Conservation (phyloP, 2,797 vertebrate species). For the Nyctalus aviator region DNA sequence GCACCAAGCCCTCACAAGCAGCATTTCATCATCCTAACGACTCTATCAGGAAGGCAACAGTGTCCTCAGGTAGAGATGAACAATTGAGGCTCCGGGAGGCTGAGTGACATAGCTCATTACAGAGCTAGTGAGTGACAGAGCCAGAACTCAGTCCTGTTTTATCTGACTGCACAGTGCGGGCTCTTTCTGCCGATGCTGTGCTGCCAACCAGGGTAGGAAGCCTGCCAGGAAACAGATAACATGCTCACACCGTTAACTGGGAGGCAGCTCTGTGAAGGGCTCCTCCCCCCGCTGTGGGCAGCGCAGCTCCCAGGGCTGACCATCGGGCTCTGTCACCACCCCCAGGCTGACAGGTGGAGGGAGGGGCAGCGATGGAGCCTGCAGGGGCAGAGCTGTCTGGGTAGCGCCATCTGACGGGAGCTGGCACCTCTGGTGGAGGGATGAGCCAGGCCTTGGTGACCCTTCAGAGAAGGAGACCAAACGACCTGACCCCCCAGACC, state of each 20-base stretch:
- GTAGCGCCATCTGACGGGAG: neutral
- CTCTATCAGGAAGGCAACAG: neutral
- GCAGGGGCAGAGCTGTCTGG: neutral
- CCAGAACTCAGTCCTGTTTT: neutral
- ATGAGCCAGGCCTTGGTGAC: neutral
- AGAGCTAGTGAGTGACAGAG: neutral
- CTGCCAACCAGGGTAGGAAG: neutral
- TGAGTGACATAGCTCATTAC: neutral
- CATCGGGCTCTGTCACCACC: neutral
- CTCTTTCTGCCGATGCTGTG: neutral
- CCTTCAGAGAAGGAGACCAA: constrained; percentile 3
- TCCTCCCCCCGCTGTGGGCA: neutral
- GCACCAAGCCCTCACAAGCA: rapidly evolving
- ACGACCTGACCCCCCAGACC: neutral
- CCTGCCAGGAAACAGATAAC: neutral
- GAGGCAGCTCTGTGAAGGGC: neutral
- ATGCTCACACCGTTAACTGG: neutral
- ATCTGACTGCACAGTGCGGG: neutral
- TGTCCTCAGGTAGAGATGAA: neutral
- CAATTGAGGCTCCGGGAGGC: neutral
- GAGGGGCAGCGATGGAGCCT: neutral
- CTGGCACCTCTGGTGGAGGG: neutral
- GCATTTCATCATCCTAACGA: neutral
- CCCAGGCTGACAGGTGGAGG: neutral
- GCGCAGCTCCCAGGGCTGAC: neutral